phyloP scores from a whole-genome alignment of 2,888 invertebrate genomes.

The Agonopterix alstromeriana region DNA sequence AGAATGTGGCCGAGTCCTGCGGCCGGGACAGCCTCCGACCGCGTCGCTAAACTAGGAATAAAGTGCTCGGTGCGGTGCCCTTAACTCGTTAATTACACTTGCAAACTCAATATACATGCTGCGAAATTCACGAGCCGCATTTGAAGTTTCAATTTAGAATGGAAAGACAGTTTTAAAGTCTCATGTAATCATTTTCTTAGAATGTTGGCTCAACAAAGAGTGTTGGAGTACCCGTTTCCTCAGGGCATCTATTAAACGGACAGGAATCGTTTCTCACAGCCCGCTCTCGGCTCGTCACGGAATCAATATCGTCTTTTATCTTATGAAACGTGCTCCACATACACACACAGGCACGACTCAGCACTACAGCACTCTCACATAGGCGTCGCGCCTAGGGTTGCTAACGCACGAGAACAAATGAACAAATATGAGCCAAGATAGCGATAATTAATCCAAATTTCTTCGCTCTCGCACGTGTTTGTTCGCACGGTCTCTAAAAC shows the following conservation, averaged over 20 bases:
- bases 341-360: conserved; percentile 28
- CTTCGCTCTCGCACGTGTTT: conserved; percentile 44
- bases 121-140: conserved; percentile 27
- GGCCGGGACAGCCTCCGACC: conserved; percentile 49
- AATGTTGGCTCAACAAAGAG: conserved; percentile 40
- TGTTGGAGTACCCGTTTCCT: conserved; percentile 46
- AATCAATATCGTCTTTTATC: conserved; percentile 76
- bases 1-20: conserved; percentile 67
- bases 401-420: conserved; percentile 30
- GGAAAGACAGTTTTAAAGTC: neutral
- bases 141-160: conserved; percentile 6
- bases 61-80: conserved; percentile 55
- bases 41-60: conserved; percentile 59
- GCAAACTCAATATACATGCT: conserved; percentile 52
- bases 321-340: conserved; percentile 69
- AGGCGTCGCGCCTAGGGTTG: conserved; percentile 14
- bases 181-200: conserved; percentile 37
- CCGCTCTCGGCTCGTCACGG: conserved; percentile 67
- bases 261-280: conserved; percentile 72
- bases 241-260: conserved; percentile 64
- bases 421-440: conserved; percentile 45
- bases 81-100: conserved; percentile 64
- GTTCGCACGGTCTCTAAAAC: conserved; percentile 46
- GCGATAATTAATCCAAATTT: conserved; percentile 60
- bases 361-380: conserved; percentile 24